Evolutionary conservation across 92 coral and sea anemone genomes (phyloP), one percentile per base, ranked within the genome.

Genomic region (Anthopleura xanthogrammica): DNA sequence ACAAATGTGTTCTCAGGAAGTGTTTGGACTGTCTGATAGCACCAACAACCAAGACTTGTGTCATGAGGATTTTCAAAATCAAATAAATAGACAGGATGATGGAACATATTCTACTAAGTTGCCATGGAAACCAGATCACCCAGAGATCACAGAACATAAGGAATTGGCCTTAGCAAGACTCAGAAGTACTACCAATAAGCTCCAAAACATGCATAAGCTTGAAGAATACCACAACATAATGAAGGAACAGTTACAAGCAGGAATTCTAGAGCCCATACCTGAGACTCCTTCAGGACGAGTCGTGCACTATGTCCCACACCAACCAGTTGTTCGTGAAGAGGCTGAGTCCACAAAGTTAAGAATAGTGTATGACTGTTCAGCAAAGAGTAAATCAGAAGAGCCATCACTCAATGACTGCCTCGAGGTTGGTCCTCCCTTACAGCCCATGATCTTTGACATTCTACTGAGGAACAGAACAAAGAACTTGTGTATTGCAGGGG

Each of bases 71-170:
- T 88, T 85, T 62, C n/a, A 62, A 40, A 81, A 84, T 36, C 89
- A 90, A 79, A 83, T 93, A 22, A 41, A 52, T 12, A 82, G 85
- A 82, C 79, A 89, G 19, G 88, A 76, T 43, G 85, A 78, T 11
- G 91, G 93, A 5, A 76, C 75, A 29, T 93, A 91, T 52, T 75
- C 84, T 50, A 86, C 98, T 1, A 54, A 72, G 52, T 75, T 91
- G 29, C 98, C 92, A 52, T 94, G 93, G 93, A 94, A 85, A 79
- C 86, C 73, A 55, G 90, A 87, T 42, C 91, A 85, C 41, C 80
- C 80, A 22, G 71, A 57, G 14, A 83, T 93, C 48, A 91, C 92
- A 50, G 73, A 62, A 20, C 86, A 90, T 83, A 88, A 82, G 86
- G 92, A 82, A 65, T 39, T 88, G 52, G 76, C 91, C 41, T 62